A percentile compares a stretch with the other conserved stretches of the same genome.
Evolutionary conservation across 1,140 invertebrate species (phyloP).

Genomic region (Eulimnadia texana): DNA sequence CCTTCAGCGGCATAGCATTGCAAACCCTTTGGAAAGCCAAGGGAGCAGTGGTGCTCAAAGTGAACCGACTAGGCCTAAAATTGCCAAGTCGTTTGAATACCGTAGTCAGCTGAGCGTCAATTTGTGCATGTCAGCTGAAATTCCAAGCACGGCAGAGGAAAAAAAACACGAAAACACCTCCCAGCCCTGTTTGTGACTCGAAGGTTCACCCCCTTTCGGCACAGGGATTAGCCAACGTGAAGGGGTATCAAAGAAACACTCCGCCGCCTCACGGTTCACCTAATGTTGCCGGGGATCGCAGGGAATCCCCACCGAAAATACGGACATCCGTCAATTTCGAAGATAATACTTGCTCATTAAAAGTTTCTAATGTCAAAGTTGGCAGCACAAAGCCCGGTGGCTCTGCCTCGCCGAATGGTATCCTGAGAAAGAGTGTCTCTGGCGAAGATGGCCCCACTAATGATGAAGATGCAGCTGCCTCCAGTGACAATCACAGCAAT

Average conservation of each 20-base stretch:
- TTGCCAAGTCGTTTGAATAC: constrained; percentile 17
- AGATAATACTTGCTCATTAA: constrained; percentile 1
- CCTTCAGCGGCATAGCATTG: background rate
- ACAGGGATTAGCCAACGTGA: constrained; percentile 7
- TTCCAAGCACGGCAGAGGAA: background rate
- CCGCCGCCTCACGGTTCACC: background rate
- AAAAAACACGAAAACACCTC: background rate
- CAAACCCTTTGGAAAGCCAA: background rate
- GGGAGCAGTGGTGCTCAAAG: background rate
- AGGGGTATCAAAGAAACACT: constrained; percentile 5
- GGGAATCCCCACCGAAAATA: constrained; percentile 12
- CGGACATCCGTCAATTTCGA: constrained; percentile 15
- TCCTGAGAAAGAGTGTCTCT: constrained; percentile 11
- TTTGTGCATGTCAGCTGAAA: constrained; percentile 16
- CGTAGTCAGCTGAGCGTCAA: constrained; percentile 16
- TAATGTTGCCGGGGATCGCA: background rate
- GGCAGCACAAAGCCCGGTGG: background rate
- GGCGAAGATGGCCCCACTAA: background rate
- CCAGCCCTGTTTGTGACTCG: constrained; percentile 5
- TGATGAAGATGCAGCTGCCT: background rate
- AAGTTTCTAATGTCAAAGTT: background rate
- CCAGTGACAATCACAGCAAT: background rate
- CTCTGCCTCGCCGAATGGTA: constrained; percentile 11
- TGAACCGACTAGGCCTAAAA: background rate
- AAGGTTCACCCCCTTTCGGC: constrained; percentile 2